phyloP scores from a whole-genome alignment of 37 sponge, comb jelly and placozoan genomes.

The Cladorhizidae sp. region DNA sequence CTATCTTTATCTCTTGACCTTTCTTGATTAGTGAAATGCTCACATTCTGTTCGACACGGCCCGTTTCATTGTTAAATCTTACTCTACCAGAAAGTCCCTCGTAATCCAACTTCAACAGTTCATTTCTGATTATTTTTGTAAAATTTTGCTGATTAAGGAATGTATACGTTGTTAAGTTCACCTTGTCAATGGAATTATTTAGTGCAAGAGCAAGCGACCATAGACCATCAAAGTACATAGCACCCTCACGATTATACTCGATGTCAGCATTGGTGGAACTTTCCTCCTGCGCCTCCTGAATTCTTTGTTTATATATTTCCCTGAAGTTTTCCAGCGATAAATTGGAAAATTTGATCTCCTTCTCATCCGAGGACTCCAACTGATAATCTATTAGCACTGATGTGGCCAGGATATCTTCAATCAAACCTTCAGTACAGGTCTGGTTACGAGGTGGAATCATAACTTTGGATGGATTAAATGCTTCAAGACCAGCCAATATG shows the following conservation, averaged over 20 bases:
- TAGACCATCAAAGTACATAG: conserved; percentile 19
- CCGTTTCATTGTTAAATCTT: conserved; percentile 2
- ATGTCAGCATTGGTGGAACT: background rate
- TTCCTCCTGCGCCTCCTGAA: background rate
- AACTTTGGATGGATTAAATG: no score
- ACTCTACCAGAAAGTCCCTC: conserved; percentile 35
- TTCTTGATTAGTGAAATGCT: background rate
- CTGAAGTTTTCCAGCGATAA: background rate
- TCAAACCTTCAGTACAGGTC: background rate
- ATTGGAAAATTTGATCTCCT: background rate
- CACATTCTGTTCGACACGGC: conserved; percentile 10
- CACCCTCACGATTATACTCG: background rate
- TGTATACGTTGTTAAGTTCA: background rate
- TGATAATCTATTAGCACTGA: background rate
- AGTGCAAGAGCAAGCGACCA: conserved; percentile 43
- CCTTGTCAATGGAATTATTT: conserved; percentile 5
- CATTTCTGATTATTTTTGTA: conserved; percentile 1
- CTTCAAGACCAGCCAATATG: background rate
- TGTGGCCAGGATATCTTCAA: background rate
- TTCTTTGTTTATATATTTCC: background rate
- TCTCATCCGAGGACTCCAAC: background rate
- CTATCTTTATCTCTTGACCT: background rate
- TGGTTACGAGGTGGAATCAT: no score
- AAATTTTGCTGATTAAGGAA: background rate
- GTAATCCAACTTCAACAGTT: conserved; percentile 14